phyloP scores from a whole-genome alignment of 2,797 vertebrate genomes.

The Delichon dasypus region DNA sequence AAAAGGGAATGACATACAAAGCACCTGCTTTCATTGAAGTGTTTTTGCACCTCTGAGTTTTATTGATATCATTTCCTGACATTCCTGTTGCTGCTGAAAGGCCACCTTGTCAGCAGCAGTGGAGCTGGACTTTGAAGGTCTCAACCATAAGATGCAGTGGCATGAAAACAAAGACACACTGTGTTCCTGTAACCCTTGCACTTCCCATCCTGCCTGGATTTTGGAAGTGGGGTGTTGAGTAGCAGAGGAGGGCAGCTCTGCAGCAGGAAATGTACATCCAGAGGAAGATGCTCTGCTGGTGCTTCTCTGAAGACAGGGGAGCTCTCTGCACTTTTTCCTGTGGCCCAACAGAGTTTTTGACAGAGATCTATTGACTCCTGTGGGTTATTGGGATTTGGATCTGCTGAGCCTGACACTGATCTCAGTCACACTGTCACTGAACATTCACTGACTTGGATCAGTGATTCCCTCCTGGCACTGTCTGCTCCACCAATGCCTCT shows the following conservation, averaged over 20 bases:
- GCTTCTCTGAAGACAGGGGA: background rate
- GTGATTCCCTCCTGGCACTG: background rate
- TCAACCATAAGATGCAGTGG: background rate
- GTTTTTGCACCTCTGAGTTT: background rate
- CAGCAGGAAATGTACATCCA: background rate
- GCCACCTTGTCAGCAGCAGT: background rate
- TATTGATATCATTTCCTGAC: background rate
- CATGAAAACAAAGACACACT: background rate
- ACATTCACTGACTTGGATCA: background rate
- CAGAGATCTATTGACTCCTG: background rate
- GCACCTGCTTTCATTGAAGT: background rate
- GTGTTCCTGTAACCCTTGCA: background rate
- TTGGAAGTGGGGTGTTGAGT: conserved; percentile 5
- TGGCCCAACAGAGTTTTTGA: background rate
- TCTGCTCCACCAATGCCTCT: background rate
- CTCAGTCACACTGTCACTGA: background rate
- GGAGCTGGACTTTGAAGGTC: background rate
- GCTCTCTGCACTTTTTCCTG: background rate
- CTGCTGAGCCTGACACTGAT: background rate
- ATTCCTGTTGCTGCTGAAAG: conserved; percentile 1
- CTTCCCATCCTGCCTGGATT: background rate
- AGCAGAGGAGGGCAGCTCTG: background rate
- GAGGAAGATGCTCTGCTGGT: background rate
- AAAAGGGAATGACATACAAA: background rate
- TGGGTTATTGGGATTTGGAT: background rate